These are phyloP conservation scores for Solea senegalensis DNA, from an alignment of 2,113 vertebrate genomes.

Conservation along the genomic window DNA sequence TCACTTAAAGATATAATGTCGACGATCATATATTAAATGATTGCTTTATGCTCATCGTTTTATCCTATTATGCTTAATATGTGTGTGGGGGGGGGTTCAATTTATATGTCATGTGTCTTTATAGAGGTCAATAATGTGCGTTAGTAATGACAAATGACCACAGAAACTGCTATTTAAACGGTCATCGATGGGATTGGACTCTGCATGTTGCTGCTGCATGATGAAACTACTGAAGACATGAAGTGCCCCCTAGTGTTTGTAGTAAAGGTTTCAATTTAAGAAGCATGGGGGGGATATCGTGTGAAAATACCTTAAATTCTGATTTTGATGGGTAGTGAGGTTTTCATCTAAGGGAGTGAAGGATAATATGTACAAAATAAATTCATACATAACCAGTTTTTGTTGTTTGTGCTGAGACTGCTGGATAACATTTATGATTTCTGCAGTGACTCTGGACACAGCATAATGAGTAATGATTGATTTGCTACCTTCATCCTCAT, in stretches of 20 bases:
- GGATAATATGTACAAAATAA: too few species aligned
- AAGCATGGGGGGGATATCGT: neutral
- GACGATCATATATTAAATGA: too few species aligned
- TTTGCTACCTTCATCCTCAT: too few species aligned
- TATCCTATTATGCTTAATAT: neutral
- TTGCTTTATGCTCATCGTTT: neutral
- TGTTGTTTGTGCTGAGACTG: constrained; percentile 15
- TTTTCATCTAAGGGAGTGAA: neutral
- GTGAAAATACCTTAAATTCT: neutral
- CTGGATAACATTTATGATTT: neutral
- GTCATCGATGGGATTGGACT: neutral
- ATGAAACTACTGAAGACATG: neutral
- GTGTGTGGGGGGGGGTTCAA: too few species aligned
- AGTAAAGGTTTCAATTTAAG: neutral
- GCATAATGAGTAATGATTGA: too few species aligned
- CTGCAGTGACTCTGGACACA: neutral
- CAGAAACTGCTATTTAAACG: neutral
- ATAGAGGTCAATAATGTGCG: too few species aligned
- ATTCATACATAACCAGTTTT: neutral
- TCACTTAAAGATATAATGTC: neutral
- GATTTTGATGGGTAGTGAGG: neutral
- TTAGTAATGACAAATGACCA: neutral
- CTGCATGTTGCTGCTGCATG: neutral
- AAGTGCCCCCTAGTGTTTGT: constrained; percentile 49
- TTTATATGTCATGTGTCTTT: too few species aligned